These are phyloP conservation scores for Catharus bicknelli DNA, from an alignment of 2,113 vertebrate species.

Conservation along the genomic window DNA sequence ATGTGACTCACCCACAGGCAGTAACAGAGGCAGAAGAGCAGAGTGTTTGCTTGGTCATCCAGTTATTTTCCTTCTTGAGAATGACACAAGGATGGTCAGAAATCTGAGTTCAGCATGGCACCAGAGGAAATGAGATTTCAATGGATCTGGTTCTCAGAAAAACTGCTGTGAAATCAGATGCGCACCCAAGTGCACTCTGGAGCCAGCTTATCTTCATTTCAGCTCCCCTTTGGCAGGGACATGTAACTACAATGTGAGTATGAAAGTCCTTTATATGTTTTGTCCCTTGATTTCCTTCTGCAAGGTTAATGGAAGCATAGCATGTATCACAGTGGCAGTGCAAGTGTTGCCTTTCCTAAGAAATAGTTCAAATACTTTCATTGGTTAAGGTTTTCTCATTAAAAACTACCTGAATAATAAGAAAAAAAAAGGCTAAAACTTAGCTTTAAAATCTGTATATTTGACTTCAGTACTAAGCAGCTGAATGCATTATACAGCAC, in stretches of 20 bases:
- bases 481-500: background rate
- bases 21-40: background rate
- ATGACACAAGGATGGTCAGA: background rate
- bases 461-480: background rate
- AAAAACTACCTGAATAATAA: background rate
- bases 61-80: background rate
- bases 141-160: background rate
- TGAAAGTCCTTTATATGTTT: background rate
- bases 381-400: background rate
- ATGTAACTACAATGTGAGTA: background rate
- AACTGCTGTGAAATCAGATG: background rate
- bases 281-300: background rate
- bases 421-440: background rate
- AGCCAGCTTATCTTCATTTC: background rate
- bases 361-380: background rate
- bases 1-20: background rate
- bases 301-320: background rate
- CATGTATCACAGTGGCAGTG: background rate
- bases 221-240: background rate
- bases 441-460: background rate
- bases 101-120: background rate
- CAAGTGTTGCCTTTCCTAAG: background rate
- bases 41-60: background rate
- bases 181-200: background rate
- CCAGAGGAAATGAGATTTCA: background rate